These are phyloP conservation scores for Zoanthus gigantus DNA, from an alignment of 92 coral and sea anemone genomes.

Conservation along the genomic window DNA sequence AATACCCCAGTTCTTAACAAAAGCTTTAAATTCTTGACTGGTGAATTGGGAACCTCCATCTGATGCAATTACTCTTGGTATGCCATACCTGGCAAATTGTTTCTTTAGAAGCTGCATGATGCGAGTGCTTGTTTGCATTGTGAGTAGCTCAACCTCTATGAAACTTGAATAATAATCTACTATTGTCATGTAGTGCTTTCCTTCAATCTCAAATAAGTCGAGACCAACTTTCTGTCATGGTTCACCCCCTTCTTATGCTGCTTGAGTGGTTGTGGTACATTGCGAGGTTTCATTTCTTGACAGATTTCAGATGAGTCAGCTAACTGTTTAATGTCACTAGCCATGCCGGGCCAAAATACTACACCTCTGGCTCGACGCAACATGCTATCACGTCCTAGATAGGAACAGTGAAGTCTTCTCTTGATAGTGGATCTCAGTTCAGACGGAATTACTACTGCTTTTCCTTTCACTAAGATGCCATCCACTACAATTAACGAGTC, in stretches of 20 bases:
- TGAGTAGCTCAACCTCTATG: too few species aligned
- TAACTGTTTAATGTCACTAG: too few species aligned
- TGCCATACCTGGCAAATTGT: too few species aligned
- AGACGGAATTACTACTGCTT: slow-evolving; percentile 54
- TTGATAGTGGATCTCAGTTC: slow-evolving; percentile 35
- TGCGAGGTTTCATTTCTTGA: not conserved
- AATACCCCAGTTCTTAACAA: not conserved
- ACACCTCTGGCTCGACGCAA: slow-evolving; percentile 41
- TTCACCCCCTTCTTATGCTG: too few species aligned
- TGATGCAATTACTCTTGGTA: not conserved
- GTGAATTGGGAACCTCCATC: not conserved
- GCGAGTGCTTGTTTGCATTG: too few species aligned
- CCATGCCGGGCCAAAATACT: slow-evolving; percentile 15
- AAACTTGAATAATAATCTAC: too few species aligned
- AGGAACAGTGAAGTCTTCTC: slow-evolving; percentile 43
- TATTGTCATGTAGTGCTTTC: too few species aligned
- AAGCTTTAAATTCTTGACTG: not conserved
- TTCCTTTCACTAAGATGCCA: slow-evolving; percentile 54
- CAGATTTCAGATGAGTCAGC: slow-evolving; percentile 54
- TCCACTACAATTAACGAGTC: slow-evolving; percentile 46
- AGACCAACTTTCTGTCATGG: too few species aligned
- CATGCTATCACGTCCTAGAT: not conserved
- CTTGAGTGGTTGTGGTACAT: too few species aligned
- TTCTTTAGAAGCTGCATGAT: too few species aligned
- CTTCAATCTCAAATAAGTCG: too few species aligned